These are phyloP conservation scores for Tetraodon nigroviridis DNA, from an alignment of 2,113 vertebrate genomes.

Conservation along the genomic window DNA sequence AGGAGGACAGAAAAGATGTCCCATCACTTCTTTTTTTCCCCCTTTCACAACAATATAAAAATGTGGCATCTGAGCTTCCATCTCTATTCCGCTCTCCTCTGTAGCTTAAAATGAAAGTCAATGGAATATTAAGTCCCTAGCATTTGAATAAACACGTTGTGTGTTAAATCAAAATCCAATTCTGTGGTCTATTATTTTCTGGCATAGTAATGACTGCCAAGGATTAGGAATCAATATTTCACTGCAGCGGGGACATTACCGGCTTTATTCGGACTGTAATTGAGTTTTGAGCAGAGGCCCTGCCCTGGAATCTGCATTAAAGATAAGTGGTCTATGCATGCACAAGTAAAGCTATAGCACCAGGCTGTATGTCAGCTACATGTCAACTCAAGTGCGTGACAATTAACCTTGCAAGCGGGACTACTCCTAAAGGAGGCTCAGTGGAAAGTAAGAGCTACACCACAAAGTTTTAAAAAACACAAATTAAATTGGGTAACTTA, in stretches of 20 bases:
- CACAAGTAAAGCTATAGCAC: constrained; percentile 18
- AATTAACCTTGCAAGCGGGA: too few relatives aligned
- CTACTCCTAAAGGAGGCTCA: too few relatives aligned
- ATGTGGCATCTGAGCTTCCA: constrained; percentile 45
- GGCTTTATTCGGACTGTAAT: constrained; percentile 72
- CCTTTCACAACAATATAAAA: constrained; percentile 58
- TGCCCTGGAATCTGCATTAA: constrained; percentile 67
- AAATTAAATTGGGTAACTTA: too few relatives aligned
- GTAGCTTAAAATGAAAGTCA: constrained; percentile 52
- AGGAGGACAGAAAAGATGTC: constrained; percentile 56
- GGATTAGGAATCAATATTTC: constrained; percentile 77
- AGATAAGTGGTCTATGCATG: constrained; percentile 51
- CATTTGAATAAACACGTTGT: constrained; percentile 72
- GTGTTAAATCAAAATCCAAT: constrained; percentile 76
- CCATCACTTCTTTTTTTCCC: constrained; percentile 41
- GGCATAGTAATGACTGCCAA: constrained; percentile 72
- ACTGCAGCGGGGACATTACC: constrained; percentile 68
- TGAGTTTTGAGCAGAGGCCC: constrained; percentile 65
- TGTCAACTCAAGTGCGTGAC: constrained; percentile 7
- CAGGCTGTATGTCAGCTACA: constrained; percentile 19
- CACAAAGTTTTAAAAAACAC: too few relatives aligned
- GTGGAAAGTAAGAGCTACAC: too few relatives aligned
- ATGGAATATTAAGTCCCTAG: constrained; percentile 67
- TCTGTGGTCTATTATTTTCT: constrained; percentile 76
- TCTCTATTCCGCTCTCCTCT: constrained; percentile 25